These are phyloP conservation scores for Aleadryas rufinucha DNA, from an alignment of 2,113 vertebrate species.

Conservation along the genomic window DNA sequence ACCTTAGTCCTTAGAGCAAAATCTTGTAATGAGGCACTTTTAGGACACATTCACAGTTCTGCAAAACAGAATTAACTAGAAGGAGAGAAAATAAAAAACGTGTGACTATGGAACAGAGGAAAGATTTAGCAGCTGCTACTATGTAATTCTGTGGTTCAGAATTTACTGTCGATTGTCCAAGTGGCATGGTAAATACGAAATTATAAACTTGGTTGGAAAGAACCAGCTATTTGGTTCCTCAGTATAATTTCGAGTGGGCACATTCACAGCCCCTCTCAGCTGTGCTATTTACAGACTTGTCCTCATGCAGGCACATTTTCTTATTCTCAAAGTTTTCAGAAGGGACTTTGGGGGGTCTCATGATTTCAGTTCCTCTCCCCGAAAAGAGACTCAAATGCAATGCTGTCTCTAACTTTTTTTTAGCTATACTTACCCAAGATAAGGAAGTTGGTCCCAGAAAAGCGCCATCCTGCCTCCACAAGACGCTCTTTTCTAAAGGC, in stretches of 20 bases:
- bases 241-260: not conserved
- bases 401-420: not conserved
- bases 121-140: not conserved
- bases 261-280: not conserved
- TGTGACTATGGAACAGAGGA: not conserved
- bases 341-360: too few relatives aligned
- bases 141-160: not conserved
- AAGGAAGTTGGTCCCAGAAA: not conserved
- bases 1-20: not conserved
- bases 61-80: not conserved
- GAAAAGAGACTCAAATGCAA: not conserved
- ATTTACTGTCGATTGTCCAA: not conserved
- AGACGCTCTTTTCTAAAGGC: not conserved
- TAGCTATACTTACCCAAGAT: not conserved
- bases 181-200: not conserved
- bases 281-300: not conserved
- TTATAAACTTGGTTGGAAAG: not conserved
- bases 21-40: not conserved
- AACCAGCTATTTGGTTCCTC: not conserved
- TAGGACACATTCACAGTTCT: not conserved
- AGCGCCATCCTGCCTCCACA: accelerated
- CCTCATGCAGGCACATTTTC: not conserved
- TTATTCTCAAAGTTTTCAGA: not conserved
- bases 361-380: not conserved
- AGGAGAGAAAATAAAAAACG: not conserved